Percentiles rank a stretch among this genome's conserved stretches.
Conservation (phyloP, 1,140 invertebrate species). For the Formica exsecta region DNA sequence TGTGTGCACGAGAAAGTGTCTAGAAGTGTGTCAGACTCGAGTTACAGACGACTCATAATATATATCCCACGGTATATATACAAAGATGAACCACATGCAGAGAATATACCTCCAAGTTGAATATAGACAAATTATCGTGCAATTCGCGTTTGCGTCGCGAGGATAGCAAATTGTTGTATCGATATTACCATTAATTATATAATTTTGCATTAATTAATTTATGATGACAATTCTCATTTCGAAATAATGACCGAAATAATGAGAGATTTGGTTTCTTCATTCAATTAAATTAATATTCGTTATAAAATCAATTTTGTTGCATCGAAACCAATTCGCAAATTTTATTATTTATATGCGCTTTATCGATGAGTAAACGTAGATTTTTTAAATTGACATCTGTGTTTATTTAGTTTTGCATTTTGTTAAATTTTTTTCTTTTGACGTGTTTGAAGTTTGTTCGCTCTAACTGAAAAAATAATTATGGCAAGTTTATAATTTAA, state of each 20-base stretch:
- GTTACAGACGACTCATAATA: slow-evolving; percentile 55
- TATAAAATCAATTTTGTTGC: not conserved
- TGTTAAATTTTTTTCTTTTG: slow-evolving; percentile 6
- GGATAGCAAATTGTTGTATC: not conserved
- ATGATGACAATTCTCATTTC: not conserved
- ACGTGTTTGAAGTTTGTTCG: slow-evolving; percentile 7
- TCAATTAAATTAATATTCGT: slow-evolving; percentile 14
- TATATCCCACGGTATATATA: slow-evolving; percentile 65
- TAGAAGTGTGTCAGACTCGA: slow-evolving; percentile 46
- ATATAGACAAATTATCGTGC: slow-evolving; percentile 19
- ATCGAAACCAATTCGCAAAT: slow-evolving; percentile 8
- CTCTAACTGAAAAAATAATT: slow-evolving; percentile 43
- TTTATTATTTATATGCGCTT: not conserved
- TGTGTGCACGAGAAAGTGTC: slow-evolving; percentile 45
- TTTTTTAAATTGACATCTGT: not conserved
- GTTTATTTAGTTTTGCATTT: slow-evolving; percentile 37
- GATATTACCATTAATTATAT: not conserved
- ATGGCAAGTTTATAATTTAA: slow-evolving; percentile 20
- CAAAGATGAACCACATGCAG: slow-evolving; percentile 69
- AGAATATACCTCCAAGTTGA: slow-evolving; percentile 43
- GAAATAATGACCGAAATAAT: not conserved
- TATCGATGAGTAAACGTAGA: not conserved
- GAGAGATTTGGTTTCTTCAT: not conserved
- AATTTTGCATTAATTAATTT: slow-evolving; percentile 9
- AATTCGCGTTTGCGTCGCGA: slow-evolving; percentile 5